A percentile compares a stretch with the other conserved stretches of the same genome.
These are phyloP conservation scores for Nannobrachium achirus DNA, from an alignment of 2,113 vertebrate genomes.

Conservation along the genomic window DNA sequence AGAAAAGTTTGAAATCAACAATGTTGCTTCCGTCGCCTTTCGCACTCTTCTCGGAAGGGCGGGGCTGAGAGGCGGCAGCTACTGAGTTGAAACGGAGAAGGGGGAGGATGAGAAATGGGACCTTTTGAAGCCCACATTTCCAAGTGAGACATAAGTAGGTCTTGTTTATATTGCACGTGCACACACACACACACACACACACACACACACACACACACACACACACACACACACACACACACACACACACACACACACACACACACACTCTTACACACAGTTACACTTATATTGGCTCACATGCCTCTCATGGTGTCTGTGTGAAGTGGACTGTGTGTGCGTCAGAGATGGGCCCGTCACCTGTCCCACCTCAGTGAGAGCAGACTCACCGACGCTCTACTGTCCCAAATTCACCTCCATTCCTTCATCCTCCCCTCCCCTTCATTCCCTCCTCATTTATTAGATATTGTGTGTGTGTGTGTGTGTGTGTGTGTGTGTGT, in stretches of 20 bases:
- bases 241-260: background rate
- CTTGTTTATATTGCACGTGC: background rate
- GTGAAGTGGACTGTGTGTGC: background rate
- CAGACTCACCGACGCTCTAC: conserved; percentile 35
- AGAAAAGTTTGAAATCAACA: conserved; percentile 13
- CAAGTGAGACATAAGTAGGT: conserved; percentile 42
- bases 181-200: background rate
- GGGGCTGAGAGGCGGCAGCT: conserved; percentile 4
- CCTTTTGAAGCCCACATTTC: conserved; percentile 2
- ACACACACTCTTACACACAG: background rate
- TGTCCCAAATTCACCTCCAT: background rate
- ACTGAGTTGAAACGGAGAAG: conserved; percentile 13
- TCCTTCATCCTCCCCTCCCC: conserved; percentile 34
- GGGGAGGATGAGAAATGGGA: conserved; percentile 12
- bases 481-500: background rate
- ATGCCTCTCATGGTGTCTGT: background rate
- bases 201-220: too few species aligned
- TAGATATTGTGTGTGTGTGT: conserved; percentile 36
- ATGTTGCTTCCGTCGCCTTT: conserved; percentile 4
- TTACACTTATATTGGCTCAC: background rate
- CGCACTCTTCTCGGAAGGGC: background rate
- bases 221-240: background rate
- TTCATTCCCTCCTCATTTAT: background rate
- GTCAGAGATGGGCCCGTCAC: background rate
- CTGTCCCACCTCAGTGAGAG: conserved; percentile 50